Evolutionary conservation across 1,140 invertebrate species (phyloP).

Genomic region (Cylas formicarius): DNA sequence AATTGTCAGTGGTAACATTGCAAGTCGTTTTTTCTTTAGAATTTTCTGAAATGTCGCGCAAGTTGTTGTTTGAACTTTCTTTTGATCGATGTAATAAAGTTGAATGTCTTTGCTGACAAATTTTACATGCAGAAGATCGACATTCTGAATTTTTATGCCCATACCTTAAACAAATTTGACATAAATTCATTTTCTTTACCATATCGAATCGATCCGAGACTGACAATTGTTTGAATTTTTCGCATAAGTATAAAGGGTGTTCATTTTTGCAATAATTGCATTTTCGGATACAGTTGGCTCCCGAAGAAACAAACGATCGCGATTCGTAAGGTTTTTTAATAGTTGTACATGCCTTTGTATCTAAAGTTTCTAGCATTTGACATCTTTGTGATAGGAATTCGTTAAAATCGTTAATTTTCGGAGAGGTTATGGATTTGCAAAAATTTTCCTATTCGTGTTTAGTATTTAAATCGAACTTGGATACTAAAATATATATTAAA

Average conservation of each 20-base stretch:
- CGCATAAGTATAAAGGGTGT: slow-evolving; percentile 8
- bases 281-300: background rate
- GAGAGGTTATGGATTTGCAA: background rate
- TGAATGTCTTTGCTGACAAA: no score
- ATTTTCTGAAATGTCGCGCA: no score
- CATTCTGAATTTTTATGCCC: slow-evolving; percentile 8
- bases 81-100: no score
- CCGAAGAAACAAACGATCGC: background rate
- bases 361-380: slow-evolving; percentile 12
- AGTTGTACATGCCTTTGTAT: no score
- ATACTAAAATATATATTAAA: slow-evolving; percentile 7
- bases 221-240: slow-evolving; percentile 8
- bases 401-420: slow-evolving; percentile 8
- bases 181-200: slow-evolving; percentile 13
- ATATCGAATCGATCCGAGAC: background rate
- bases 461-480: slow-evolving; percentile 2
- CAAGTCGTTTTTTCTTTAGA: no score
- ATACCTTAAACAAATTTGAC: slow-evolving; percentile 11
- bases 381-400: slow-evolving; percentile 12
- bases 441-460: slow-evolving; percentile 11
- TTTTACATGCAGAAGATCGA: no score
- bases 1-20: no score
- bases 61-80: no score
- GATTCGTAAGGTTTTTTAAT: no score
- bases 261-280: background rate